Conservation (phyloP, 1,140 invertebrate genomes). For the Meteorus sp. region DNA sequence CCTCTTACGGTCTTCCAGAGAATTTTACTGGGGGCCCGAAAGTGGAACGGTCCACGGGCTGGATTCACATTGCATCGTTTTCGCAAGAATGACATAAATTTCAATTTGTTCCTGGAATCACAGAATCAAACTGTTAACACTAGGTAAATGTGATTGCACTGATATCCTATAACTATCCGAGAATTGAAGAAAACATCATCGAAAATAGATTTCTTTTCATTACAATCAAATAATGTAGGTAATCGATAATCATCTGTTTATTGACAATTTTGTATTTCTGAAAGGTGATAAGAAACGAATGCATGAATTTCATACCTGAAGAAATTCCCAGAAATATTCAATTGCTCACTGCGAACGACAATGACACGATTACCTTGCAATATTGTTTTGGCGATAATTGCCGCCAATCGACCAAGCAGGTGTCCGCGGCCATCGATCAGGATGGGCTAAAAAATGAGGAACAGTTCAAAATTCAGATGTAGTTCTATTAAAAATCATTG, state of each 20-base stretch:
- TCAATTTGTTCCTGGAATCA: slow-evolving; percentile 88
- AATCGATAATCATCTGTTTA: no score
- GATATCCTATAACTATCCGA: no score
- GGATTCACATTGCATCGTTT: slow-evolving; percentile 99
- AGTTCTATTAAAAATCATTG: neutral
- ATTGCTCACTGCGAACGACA: slow-evolving; percentile 92
- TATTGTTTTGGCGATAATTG: slow-evolving; percentile 91
- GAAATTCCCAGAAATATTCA: slow-evolving; percentile 99
- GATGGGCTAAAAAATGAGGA: slow-evolving; percentile 85
- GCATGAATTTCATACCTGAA: no score
- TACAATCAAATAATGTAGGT: no score
- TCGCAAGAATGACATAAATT: slow-evolving; percentile 94
- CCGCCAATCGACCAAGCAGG: slow-evolving; percentile 91
- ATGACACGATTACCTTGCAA: slow-evolving; percentile 86
- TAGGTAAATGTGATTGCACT: no score
- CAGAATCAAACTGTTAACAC: no score
- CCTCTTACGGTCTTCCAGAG: slow-evolving; percentile 96
- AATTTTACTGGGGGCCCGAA: slow-evolving; percentile 94
- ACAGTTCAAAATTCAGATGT: neutral
- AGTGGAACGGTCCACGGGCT: slow-evolving; percentile 96
- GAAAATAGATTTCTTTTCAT: no score
- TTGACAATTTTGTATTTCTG: no score
- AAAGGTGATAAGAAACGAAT: no score
- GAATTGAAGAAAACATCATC: no score
- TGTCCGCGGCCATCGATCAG: slow-evolving; percentile 98